A percentile compares a stretch with the other conserved stretches of the same genome.
Conservation (phyloP, 2,888 invertebrate genomes). For the Gari tellinella region DNA sequence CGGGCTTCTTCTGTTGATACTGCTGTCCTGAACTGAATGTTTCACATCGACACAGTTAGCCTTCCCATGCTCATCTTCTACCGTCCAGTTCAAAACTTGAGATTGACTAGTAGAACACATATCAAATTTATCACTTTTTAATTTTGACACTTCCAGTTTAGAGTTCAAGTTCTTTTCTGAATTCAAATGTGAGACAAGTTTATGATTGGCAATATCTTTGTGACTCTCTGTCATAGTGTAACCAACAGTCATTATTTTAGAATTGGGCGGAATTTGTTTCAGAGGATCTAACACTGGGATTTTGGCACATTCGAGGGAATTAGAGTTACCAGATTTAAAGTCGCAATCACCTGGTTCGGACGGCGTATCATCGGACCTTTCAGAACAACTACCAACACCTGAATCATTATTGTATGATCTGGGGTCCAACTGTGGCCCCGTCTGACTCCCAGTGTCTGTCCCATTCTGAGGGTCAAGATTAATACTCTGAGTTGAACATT, state of each 20-base stretch:
- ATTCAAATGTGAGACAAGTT: slow-evolving; percentile 42
- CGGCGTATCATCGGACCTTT: slow-evolving; percentile 78
- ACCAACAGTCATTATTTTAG: slow-evolving; percentile 71
- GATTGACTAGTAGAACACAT: slow-evolving; percentile 56
- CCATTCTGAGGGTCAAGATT: slow-evolving; percentile 66
- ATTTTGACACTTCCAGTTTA: slow-evolving; percentile 32
- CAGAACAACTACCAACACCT: slow-evolving; percentile 79
- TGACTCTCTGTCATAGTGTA: slow-evolving; percentile 63
- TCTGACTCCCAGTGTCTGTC: slow-evolving; percentile 64
- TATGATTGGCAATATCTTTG: slow-evolving; percentile 46
- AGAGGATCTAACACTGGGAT: slow-evolving; percentile 36
- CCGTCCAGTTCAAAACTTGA: slow-evolving; percentile 27
- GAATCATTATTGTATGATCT: slow-evolving; percentile 79
- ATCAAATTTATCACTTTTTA: slow-evolving; percentile 50
- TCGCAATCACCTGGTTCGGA: slow-evolving; percentile 78
- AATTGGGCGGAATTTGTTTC: slow-evolving; percentile 51
- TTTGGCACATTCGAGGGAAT: slow-evolving; percentile 63
- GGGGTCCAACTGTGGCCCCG: slow-evolving; percentile 66
- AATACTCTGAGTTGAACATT: slow-evolving; percentile 75
- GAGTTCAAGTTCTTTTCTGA: slow-evolving; percentile 39
- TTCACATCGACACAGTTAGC: slow-evolving; percentile 46
- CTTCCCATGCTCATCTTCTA: slow-evolving; percentile 26
- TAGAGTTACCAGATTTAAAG: slow-evolving; percentile 62
- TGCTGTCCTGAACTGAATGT: slow-evolving; percentile 14
- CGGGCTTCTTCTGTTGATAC: slow-evolving; percentile 52